Evolutionary conservation across 2,113 vertebrate species (phyloP), one percentile per base, ranked within the genome.

Genomic region (Crotalus helleri): DNA sequence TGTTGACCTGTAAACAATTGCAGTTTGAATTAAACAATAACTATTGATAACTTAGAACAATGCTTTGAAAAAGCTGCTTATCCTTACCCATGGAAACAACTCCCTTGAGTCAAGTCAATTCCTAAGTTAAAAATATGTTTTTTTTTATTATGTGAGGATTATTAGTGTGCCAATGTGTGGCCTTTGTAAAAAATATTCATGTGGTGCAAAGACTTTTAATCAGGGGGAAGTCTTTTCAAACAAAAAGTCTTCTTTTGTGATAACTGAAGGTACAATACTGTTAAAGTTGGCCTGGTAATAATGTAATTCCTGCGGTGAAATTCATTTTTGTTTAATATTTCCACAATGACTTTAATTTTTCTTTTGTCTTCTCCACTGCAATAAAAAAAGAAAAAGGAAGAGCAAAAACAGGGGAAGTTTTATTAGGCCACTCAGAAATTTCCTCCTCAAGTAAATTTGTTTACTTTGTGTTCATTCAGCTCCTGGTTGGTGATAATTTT

Each of bases 171-270:
- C 55, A 92, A 55, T 33, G 69, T 44, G 21, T 81, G 19, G 54
- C 13, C n/a, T 55, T 39, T 55, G 26, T 24, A 74, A 26, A 51
- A 44, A 44, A 59, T 87, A 88, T 74, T 88, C 23, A 21, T 44
- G 19, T 88, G 49, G 23, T 64, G 26, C 85, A 88, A 59, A 88
- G 39, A 12, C 17, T 61, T 87, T 39, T n/a, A 87, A 87, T 53
- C 91, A 92, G 29, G 19, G 24, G 51, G 51, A 91, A 91, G 33
- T 29, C 49, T 92, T 92, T 92, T 92, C 86, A 88, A 11, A 29
- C 33, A 46, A 51, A 92, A 92, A n/a, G 21, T 24, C 58, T 88
- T 91, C 81, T 58, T 92, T 69, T 69, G 59, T 64, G 46, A 21
- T 64, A 92, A 92, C 58, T 88, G 55, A 13, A 29, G 12, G 15